phyloP scores from a whole-genome alignment of 92 coral and sea anemone genomes.

The Phenganax marumi region DNA sequence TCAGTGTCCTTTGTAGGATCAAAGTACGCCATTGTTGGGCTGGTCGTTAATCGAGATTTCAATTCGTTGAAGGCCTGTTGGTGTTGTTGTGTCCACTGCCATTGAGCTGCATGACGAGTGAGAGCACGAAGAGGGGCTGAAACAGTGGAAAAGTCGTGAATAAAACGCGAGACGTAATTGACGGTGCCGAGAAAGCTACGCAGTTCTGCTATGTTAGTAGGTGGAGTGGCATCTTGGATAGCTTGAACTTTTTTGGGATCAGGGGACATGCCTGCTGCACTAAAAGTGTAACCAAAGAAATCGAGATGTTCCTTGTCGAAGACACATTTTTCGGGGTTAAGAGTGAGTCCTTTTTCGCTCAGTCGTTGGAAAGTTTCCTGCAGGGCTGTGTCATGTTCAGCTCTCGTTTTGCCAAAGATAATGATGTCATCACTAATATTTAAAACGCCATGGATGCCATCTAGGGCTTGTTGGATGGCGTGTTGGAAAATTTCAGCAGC shows the following conservation, averaged over 20 bases:
- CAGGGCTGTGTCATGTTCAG: slow-evolving; percentile 31
- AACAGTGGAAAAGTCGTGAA: slow-evolving; percentile 24
- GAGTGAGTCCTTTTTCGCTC: slow-evolving; percentile 39
- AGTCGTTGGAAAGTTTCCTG: slow-evolving; percentile 24
- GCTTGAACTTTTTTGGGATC: slow-evolving; percentile 45
- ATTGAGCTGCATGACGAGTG: slow-evolving; percentile 25
- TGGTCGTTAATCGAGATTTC: slow-evolving; percentile 38
- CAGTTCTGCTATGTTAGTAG: slow-evolving; percentile 42
- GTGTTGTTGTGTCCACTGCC: slow-evolving; percentile 41
- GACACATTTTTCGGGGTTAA: slow-evolving; percentile 32
- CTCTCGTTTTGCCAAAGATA: slow-evolving; percentile 29
- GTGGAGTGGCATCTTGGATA: slow-evolving; percentile 36
- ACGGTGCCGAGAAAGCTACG: slow-evolving; percentile 47
- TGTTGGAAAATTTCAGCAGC: slow-evolving; percentile 48
- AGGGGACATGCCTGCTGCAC: slow-evolving; percentile 41
- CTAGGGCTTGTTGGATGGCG: slow-evolving; percentile 46
- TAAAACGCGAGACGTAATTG: slow-evolving; percentile 44
- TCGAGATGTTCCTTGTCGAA: slow-evolving; percentile 39
- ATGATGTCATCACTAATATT: slow-evolving; percentile 57
- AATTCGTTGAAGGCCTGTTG: slow-evolving; percentile 39
- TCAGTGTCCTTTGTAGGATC: slow-evolving; percentile 47
- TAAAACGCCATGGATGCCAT: slow-evolving; percentile 44
- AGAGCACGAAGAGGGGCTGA: slow-evolving; percentile 40
- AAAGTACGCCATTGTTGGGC: slow-evolving; percentile 45
- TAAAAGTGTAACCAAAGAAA: slow-evolving; percentile 38